Evolutionary conservation across 2,888 invertebrate genomes (phyloP), one percentile per base, ranked within the genome.

Genomic region (Pandemis heparana): DNA sequence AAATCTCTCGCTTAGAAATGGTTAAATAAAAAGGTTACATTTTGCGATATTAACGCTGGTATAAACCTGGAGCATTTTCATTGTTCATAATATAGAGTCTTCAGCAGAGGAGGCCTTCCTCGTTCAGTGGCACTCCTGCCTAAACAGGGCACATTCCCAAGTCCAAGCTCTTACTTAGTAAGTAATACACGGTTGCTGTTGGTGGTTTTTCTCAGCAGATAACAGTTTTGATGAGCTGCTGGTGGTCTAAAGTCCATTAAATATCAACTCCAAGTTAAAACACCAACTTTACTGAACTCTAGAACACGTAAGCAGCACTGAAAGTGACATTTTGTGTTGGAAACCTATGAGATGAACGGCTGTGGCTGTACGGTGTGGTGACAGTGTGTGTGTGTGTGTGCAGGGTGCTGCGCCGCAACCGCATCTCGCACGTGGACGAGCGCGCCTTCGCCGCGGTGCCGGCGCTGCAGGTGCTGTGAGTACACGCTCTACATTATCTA

Each of bases 351-450:
- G 7, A 48, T 43, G 12, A 43, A 12, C 12, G 9, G 41, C 9
- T 0, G 7, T 41, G 41, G 41, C 41, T n/a, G 7, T 9, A 9
- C 8, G 41, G 7, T 41, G 41, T 41, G 41, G 5, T 14, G 46
- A 12, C 0, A 8, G 1, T 60, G n/a, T 61, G 14, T 16, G 7
- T 38, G 38, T 38, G n/a, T 70, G 41, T 77, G 75, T 53, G 76
- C 96, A 99, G 98, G 88, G 96, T 98, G 84, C 95, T 99, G 87
- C 97, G 97, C 87, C 95, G 97, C 85, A 99, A 99, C 95, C 96
- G 96, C 92, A 97, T 99, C 87, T 94, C 95, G 78, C 94, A 95
- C 87, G 97, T 99, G 83, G 96, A 97, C 81, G 96, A 96, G 80
- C 96, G 96, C 80, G 97, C 98, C 73, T 98, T 99, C 90, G 92